Base-by-base conservation (phyloP, 2,888 invertebrate species). In the Agrotis clavis region DNA sequence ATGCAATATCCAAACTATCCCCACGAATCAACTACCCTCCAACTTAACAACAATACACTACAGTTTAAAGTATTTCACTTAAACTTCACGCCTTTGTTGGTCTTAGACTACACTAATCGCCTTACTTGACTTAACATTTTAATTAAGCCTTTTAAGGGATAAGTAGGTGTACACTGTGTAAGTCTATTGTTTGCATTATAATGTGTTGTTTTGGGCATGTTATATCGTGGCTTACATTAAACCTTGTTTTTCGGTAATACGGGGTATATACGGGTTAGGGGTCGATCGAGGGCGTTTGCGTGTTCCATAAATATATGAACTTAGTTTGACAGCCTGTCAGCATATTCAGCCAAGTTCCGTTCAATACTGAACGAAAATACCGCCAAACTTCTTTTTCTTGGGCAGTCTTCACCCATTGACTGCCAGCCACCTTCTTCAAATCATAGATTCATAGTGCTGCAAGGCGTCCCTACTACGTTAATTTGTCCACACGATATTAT, bases 121-220 rank as follows among this genome's bases (percentile, higher is more conserved):
- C 50, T 66, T 67, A 71, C 72, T 77, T 77, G 78, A 83, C 70
- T 83, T 72, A 86, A 81, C 86, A 78, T 81, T 84, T 81, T 84
- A 83, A 84, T 86, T 84, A 84, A 76, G 54, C 56, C 57, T 56
- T 45, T 60, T 63, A 70, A 57, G n/a, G 67, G 76, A 67, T 75
- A 30, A 61, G 30, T 41, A 63, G 51, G 71, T 57, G 53, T 63
- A 21, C 56, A 47, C 18, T 1, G n/a, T n/a, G 56, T 56, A 70
- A 82, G 66, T 56, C 78, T 56, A 66, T 82, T 79, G 82, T 82
- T 79, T 78, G 48, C 60, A 65, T 77, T 82, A 77, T 82, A 65
- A 41, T 77, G 63, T 57, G 57, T 64, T 79, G 48, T 77, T 71
- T 67, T 11, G 51, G 71, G 71, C 41, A 30, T 63, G 51, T 48